Base-by-base conservation (phyloP, 2,888 invertebrate genomes). In the Morpho helenor region DNA sequence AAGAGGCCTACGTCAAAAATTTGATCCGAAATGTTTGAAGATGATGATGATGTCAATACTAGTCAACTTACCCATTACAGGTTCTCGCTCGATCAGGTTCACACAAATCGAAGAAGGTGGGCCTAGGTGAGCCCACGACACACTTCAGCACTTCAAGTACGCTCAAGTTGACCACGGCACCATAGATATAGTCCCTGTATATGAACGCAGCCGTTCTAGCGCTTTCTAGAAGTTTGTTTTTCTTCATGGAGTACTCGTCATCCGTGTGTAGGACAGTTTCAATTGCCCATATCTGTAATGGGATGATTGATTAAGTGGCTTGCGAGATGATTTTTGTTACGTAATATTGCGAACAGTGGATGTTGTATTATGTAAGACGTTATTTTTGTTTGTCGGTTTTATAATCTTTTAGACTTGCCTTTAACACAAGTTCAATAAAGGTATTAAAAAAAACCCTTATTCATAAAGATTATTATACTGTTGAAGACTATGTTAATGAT, bases 61-160 rank as follows among this genome's bases (percentile, higher is more conserved):
- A n/a, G n/a, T 31, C 31, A 10, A 76, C 87, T 80, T 62, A 89
- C 87, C 79, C 82, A 65, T 92, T 92, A 72, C 96, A 96, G 67
- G 92, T 93, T 54, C 79, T 92, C 50, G 93, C 93, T 47, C 80
- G 92, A 65, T 93, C 93, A 4, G 96, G 96, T 65, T 87, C 80
- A 76, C 96, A 96, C 1, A 95, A 92, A 68, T 94, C 94, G 59
- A 96, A 91, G 82, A 96, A 96, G 65, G 95, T 95, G 0, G 96
- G 96, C 60, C 96, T 89, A 0, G 94, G 94, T 52, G 94, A 94
- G 0, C 95, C 95, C 4, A 95, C 91, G 16, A 94, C 80, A 10
- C 93, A 91, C 77, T 96, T 95, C 44, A 92, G 87, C 31, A 93
- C 84, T 74, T 94, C 93, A 16, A 93, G 87, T 8, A 94, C 77